phyloP scores from a whole-genome alignment of 2,797 vertebrate species.

The Etheostoma perlongum region DNA sequence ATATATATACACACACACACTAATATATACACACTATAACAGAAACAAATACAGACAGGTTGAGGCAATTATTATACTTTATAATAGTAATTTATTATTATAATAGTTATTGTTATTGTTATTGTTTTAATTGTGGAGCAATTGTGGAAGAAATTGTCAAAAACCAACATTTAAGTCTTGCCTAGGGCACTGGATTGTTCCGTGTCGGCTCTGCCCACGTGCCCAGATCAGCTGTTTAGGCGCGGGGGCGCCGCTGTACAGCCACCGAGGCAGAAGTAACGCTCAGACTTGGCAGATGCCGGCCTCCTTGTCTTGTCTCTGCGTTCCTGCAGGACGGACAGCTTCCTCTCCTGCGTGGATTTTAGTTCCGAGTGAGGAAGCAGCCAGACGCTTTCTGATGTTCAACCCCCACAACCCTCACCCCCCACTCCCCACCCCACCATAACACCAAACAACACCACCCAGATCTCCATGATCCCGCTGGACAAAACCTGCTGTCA shows the following conservation, averaged over 20 bases:
- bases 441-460: not conserved
- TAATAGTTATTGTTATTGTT: too few species aligned
- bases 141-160: too few species aligned
- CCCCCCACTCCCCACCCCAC: not conserved
- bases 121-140: too few species aligned
- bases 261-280: constrained; percentile 75
- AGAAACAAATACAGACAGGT: too few species aligned
- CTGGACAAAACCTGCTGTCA: constrained; percentile 6
- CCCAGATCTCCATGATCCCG: not conserved
- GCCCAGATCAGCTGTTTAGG: constrained; percentile 47
- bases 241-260: constrained; percentile 66
- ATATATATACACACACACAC: too few species aligned
- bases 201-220: too few species aligned
- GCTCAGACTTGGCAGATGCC: constrained; percentile 76
- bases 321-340: constrained; percentile 67
- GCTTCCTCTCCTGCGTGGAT: constrained; percentile 60
- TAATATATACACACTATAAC: too few species aligned
- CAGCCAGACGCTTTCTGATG: constrained; percentile 73
- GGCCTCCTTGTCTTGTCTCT: constrained; percentile 64
- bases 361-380: constrained; percentile 74
- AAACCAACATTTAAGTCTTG: too few species aligned
- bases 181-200: too few species aligned
- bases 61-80: too few species aligned
- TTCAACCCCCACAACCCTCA: not conserved
- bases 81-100: too few species aligned